phyloP scores from a whole-genome alignment of 2,113 vertebrate genomes.

The Pseudolaguvia tuberculata region DNA sequence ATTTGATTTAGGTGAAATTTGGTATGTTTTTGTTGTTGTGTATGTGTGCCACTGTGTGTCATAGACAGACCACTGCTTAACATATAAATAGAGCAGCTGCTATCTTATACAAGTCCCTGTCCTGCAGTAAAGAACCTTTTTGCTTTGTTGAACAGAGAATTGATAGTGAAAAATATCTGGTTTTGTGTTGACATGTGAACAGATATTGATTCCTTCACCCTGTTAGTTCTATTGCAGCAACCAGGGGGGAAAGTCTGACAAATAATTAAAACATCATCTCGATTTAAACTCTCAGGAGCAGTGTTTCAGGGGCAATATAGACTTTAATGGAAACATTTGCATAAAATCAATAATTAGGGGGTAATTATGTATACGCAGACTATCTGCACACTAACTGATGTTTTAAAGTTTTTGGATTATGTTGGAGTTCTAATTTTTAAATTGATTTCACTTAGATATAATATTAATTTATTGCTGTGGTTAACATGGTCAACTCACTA shows the following conservation, averaged over 20 bases:
- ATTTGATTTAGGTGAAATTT: neutral
- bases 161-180: neutral
- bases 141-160: neutral
- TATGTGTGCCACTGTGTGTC: neutral
- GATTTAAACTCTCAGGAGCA: neutral
- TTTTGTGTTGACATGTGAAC: neutral
- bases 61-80: neutral
- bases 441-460: neutral
- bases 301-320: neutral
- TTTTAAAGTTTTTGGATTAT: neutral
- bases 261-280: neutral
- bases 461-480: too few species aligned
- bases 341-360: constrained; percentile 24
- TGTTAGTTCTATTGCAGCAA: neutral
- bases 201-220: neutral
- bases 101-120: neutral
- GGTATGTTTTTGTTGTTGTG: neutral
- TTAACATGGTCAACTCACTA: too few species aligned
- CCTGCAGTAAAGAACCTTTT: neutral
- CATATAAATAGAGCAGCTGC: neutral
- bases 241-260: neutral
- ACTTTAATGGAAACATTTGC: neutral
- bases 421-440: neutral
- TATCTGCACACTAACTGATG: constrained; percentile 15
- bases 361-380: constrained; percentile 29